Base-by-base conservation (phyloP, 2,888 invertebrate species). In the Congeria kusceri region DNA sequence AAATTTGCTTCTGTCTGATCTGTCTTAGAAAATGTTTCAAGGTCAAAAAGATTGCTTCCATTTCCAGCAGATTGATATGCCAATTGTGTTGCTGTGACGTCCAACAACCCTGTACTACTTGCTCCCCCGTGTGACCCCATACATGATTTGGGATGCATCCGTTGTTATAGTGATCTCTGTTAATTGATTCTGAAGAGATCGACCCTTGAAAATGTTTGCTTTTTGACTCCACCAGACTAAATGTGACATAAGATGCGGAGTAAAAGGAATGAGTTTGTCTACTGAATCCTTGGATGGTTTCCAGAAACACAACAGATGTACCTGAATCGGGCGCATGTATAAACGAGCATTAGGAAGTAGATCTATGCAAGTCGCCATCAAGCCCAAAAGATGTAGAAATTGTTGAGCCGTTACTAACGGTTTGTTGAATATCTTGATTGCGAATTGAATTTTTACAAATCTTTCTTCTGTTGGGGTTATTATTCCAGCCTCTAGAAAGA, bases 11-110 rank as follows among this genome's bases (percentile, higher is more conserved):
- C 15, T 39, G 27, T 11, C 58, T 13, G 20, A 73, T n/a, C 20
- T 32, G 44, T 13, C 7, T 3, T 25, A 46, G n/a, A 53, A 73
- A 66, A 59, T 73, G 73, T 58, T 58, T 25, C 15, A 39, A 39
- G 9, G 39, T 39, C 1, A 39, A 39, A 9, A 39, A 39, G 1
- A 39, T 39, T 32, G 39, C 39, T 39, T 39, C 11, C 39, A 39
- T 39, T 39, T 39, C 3, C 39, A 39, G 1, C 15, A 39, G 39
- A 39, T 39, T 39, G 39, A 39, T 39, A 39, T 39, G 39, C 39
- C 9, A 39, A 39, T 3, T 39, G 3, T 39, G 39, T 39, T 39
- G 39, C 39, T 39, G 39, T 39, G 39, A 39, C 9, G 9, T 39
- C 11, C 39, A 9, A 39, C 39, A 13, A 15, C 39, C 39, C 39